These are phyloP conservation scores for Hedya salicella DNA, from an alignment of 2,888 invertebrate species.

Conservation along the genomic window DNA sequence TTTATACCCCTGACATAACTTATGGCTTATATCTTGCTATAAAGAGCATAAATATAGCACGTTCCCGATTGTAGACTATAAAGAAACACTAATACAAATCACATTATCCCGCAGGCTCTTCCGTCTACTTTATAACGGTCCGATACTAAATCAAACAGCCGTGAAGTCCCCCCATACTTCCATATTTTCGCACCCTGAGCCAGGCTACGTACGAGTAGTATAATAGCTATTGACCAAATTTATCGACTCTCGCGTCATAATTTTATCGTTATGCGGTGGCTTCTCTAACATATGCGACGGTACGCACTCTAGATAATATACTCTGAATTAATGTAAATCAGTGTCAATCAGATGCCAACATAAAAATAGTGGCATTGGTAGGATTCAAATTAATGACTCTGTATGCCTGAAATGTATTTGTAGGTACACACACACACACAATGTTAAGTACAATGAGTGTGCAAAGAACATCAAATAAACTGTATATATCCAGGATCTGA, in stretches of 20 bases:
- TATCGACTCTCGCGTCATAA: slow-evolving; percentile 81
- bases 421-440: too few relatives aligned
- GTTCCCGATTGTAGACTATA: slow-evolving; percentile 20
- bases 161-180: slow-evolving; percentile 75
- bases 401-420: too few relatives aligned
- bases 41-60: not conserved
- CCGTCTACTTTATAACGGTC: slow-evolving; percentile 54
- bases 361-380: too few relatives aligned
- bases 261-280: slow-evolving; percentile 76
- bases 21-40: too few relatives aligned
- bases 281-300: slow-evolving; percentile 38
- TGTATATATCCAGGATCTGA: too few relatives aligned
- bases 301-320: slow-evolving; percentile 39
- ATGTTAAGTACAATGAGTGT: not conserved
- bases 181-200: slow-evolving; percentile 83
- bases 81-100: slow-evolving; percentile 33
- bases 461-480: too few relatives aligned
- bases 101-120: slow-evolving; percentile 51
- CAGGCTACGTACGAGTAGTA: slow-evolving; percentile 70
- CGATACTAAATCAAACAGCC: slow-evolving; percentile 79
- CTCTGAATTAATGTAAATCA: slow-evolving; percentile 39
- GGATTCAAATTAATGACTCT: too few relatives aligned
- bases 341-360: slow-evolving; percentile 30
- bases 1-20: not conserved
- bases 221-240: slow-evolving; percentile 84